Base-by-base conservation (phyloP, 2,888 invertebrate species). In the Zhuqinia jingwanae region DNA sequence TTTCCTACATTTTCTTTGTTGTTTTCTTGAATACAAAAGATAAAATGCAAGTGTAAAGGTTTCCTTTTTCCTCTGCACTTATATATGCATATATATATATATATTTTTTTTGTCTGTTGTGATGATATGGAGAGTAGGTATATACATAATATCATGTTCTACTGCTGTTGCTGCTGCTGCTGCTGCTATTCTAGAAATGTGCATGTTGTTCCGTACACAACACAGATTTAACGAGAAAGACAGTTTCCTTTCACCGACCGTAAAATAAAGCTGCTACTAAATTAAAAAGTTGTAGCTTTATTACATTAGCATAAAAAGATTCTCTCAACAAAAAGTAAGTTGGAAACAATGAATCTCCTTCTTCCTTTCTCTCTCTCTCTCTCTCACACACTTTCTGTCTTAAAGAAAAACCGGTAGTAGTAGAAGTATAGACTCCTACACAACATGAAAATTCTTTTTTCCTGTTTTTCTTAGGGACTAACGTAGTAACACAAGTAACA, bases 261-360 rank as follows among this genome's bases (percentile, higher is more conserved):
- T 80, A 86, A 87, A 87, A 81, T 81, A 87, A 86, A 78, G 82
- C 73, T 77, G 78, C 75, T 87, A 87, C 87, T 87, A 87, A 87
- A 87, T 87, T 87, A 87, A 87, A 87, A 87, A 87, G 87, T 87
- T 87, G 87, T 87, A 87, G 87, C 87, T 87, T 87, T 87, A 87
- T 87, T 87, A 87, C 87, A 87, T 87, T 87, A 87, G 87, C 87
- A 87, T 87, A 87, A 87, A 87, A 86, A 87, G 82, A 82, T 82
- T 87, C 82, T 82, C 78, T 8, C 36, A 36, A 3, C 36, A 3
- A 36, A 63, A 75, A 86, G 85, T 85, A 87, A 82, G 87, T 87
- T 87, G 73, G 78, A 82, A 87, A 87, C 87, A 82, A 87, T 87
- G 87, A 82, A 82, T 87, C 22, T 76, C 17, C 50, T 27, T 80